phyloP scores from a whole-genome alignment of 2,888 invertebrate genomes.

The Mamestra brassicae region DNA sequence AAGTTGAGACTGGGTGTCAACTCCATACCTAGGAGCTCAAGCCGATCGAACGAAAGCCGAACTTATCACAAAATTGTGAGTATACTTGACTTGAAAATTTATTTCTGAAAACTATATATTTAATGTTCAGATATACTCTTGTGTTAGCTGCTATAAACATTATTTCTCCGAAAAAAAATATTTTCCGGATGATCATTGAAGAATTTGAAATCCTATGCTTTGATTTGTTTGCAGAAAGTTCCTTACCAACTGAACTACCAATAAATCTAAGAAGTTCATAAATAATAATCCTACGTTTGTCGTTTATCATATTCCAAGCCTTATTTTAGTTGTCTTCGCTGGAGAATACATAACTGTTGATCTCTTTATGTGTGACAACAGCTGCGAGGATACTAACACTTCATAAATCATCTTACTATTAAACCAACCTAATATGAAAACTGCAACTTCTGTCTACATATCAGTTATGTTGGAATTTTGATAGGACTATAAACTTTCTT shows the following conservation, averaged over 20 bases:
- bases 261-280: constrained; percentile 38
- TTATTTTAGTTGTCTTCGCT: constrained; percentile 30
- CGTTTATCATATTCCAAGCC: constrained; percentile 36
- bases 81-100: constrained; percentile 10
- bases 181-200: not conserved
- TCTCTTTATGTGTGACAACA: constrained; percentile 37
- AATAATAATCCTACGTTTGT: constrained; percentile 20
- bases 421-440: not conserved
- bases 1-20: no score
- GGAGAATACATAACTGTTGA: constrained; percentile 21
- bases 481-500: not conserved
- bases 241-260: not conserved
- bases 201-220: not conserved
- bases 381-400: constrained; percentile 38
- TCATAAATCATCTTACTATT: constrained; percentile 46
- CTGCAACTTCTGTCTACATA: not conserved
- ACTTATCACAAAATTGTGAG: not conserved
- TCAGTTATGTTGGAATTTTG: not conserved
- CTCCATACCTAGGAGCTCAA: no score
- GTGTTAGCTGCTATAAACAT: not conserved
- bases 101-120: not conserved
- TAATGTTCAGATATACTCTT: not conserved
- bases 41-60: no score
- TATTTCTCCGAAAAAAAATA: not conserved
- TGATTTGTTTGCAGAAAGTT: constrained; percentile 10